phyloP scores from a whole-genome alignment of 2,888 invertebrate species.

The Agrochola lychnidis region DNA sequence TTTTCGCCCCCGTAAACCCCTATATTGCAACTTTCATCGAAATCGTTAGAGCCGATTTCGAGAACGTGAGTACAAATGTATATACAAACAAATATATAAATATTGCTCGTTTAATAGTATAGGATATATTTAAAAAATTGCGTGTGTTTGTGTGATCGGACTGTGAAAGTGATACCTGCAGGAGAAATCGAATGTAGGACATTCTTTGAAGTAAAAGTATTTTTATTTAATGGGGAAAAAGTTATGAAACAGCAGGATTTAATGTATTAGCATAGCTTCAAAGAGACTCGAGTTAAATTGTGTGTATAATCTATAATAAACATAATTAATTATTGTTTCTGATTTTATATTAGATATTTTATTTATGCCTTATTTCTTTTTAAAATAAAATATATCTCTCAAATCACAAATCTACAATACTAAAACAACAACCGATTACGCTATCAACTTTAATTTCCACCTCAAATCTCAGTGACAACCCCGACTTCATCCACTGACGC shows the following conservation, averaged over 20 bases:
- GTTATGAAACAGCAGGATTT: not conserved
- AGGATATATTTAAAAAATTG: too few relatives aligned
- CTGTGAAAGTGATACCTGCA: not conserved
- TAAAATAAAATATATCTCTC: not conserved
- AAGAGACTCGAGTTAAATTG: not conserved
- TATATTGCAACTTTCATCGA: too few relatives aligned
- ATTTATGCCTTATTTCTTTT: not conserved
- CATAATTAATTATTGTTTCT: too few relatives aligned
- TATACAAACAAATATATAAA: too few relatives aligned
- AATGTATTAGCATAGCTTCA: not conserved
- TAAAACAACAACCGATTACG: not conserved
- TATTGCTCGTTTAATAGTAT: too few relatives aligned
- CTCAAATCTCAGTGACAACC: not conserved
- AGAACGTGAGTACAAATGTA: too few relatives aligned
- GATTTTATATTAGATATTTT: not conserved
- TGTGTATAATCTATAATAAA: not conserved
- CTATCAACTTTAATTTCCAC: not conserved
- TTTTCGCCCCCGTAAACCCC: too few relatives aligned
- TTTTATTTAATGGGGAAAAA: not conserved
- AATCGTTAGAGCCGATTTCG: too few relatives aligned
- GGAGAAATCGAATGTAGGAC: not conserved
- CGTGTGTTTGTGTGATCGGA: too few relatives aligned
- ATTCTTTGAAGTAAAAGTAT: not conserved
- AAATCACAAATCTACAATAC: not conserved
- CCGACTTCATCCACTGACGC: constrained; percentile 27